phyloP scores from a whole-genome alignment of 2,888 invertebrate species.

The Formica aserva region DNA sequence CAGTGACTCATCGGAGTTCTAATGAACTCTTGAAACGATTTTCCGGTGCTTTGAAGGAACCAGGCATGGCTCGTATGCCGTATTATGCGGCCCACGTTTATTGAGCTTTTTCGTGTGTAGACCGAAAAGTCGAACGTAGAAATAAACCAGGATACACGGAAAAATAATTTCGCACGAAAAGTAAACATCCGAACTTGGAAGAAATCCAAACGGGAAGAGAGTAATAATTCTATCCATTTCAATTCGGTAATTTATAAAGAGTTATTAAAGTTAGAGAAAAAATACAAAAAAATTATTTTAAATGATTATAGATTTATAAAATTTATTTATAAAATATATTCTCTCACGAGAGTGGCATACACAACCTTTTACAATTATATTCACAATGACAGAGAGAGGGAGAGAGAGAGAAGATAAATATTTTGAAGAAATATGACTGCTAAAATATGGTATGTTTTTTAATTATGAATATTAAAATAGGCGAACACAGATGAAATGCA shows the following conservation, averaged over 20 bases:
- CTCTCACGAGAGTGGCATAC: not conserved
- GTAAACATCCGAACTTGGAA: slow-evolving; percentile 30
- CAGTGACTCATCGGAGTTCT: slow-evolving; percentile 62
- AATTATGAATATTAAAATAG: not conserved
- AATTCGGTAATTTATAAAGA: not conserved
- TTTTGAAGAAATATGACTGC: not conserved
- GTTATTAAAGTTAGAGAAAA: not conserved
- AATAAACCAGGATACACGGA: slow-evolving; percentile 26
- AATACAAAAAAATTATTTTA: not conserved
- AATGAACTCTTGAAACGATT: slow-evolving; percentile 57
- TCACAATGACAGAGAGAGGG: not conserved
- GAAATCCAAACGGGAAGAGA: slow-evolving; percentile 34
- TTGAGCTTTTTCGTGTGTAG: slow-evolving; percentile 3
- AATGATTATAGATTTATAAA: not conserved
- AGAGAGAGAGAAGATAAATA: not conserved
- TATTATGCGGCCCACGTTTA: slow-evolving; percentile 21
- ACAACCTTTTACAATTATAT: not conserved
- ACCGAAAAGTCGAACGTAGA: slow-evolving; percentile 20
- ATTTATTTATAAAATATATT: not conserved
- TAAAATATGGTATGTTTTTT: not conserved
- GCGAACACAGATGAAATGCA: not conserved
- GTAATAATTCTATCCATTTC: slow-evolving; percentile 13
- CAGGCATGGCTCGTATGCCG: slow-evolving; percentile 6
- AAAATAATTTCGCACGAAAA: slow-evolving; percentile 31
- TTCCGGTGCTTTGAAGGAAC: slow-evolving; percentile 47